phyloP scores from a whole-genome alignment of 2,113 vertebrate genomes.

The Pachycephala philippinensis region DNA sequence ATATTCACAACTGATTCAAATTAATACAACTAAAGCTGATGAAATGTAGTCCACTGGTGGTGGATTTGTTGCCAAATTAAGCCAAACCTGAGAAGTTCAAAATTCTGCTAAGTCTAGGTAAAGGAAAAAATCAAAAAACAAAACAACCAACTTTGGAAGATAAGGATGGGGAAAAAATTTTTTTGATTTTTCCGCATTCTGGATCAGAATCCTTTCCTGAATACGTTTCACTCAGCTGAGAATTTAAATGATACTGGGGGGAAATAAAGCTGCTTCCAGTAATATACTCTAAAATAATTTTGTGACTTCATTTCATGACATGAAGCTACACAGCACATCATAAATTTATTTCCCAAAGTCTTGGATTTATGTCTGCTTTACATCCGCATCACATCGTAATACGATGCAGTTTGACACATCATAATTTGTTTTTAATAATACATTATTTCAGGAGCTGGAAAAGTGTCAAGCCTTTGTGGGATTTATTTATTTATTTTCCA shows the following conservation, averaged over 20 bases:
- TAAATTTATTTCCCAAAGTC: not conserved
- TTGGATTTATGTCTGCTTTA: conserved; percentile 34
- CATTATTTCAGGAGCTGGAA: not conserved
- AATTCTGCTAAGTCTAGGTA: not conserved
- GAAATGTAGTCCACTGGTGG: not conserved
- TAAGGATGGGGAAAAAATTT: not conserved
- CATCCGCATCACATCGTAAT: not conserved
- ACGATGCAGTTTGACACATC: not conserved
- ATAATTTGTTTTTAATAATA: conserved; percentile 22
- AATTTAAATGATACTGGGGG: not conserved
- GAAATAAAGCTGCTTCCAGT: not conserved
- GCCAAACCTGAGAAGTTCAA: not conserved
- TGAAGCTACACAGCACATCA: not conserved
- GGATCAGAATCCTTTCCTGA: not conserved
- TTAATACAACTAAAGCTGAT: not conserved
- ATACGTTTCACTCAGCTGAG: not conserved
- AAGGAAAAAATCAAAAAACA: not conserved
- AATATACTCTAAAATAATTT: not conserved
- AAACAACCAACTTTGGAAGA: not conserved
- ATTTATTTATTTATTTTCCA: conserved; percentile 32
- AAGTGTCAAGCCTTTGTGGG: not conserved
- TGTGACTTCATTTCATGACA: not conserved
- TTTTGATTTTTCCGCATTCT: not conserved
- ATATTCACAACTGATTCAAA: not conserved
- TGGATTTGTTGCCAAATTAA: not conserved